Base-by-base conservation (phyloP, 2,797 vertebrate genomes). In the Sebastes ruberrimus region DNA sequence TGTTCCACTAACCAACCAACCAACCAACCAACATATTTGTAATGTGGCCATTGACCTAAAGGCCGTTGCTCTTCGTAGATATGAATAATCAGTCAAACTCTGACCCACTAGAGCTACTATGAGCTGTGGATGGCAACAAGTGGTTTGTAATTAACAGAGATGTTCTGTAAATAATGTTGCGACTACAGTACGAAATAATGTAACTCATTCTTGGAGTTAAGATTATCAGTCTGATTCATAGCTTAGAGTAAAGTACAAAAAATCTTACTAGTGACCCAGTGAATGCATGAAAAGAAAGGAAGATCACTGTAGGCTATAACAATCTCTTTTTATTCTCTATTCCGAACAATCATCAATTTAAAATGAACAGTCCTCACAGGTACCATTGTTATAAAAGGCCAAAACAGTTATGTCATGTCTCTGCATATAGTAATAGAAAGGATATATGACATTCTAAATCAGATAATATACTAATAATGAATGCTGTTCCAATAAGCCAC, bases 281-380 rank as follows among this genome's bases (percentile, higher is more conserved):
- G 32, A 81, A 88, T 16, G 22, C 65, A 78, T 71, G 59, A 78
- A 85, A 84, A 87, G 80, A 87, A 85, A 83, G 82, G 84, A 83
- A 88, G 88, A 88, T 93, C 91, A 87, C 59, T 73, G 86, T 93
- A 81, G 88, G 87, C 90, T 93, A 93, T 92, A 94, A 94, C 93
- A 94, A 92, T 93, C 85, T 94, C 76, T 93, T 93, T 94, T 95
- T 95, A 95, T 95, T 96, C 91, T 94, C 93, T 91, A 93, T 91
- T 93, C 91, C 83, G 90, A 95, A 94, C 94, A 92, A 94, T 94
- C 88, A 94, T 94, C 88, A 93, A 53, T 91, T 95, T 89, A 85
- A 94, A 95, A 93, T 93, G 73, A 95, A 92, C 94, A 95, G 91
- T 93, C 92, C 88, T 94, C 89, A 89, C 84, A 89, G 83, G 88